These are phyloP conservation scores for Atethmia centrago DNA, from an alignment of 2,888 invertebrate species.

Conservation along the genomic window DNA sequence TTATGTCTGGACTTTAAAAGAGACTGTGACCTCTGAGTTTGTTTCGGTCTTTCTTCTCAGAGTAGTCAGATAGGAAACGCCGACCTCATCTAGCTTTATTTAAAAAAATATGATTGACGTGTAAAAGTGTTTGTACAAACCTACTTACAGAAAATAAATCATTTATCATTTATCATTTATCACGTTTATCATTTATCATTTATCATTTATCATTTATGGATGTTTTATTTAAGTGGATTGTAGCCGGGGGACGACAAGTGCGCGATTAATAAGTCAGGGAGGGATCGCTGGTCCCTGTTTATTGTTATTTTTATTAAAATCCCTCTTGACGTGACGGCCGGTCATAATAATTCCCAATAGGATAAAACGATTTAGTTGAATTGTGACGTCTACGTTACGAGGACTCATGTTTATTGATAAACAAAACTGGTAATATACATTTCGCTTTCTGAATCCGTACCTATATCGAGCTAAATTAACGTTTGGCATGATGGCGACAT, in stretches of 20 bases:
- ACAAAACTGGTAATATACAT: background rate
- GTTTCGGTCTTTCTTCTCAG: no score
- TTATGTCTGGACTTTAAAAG: no score
- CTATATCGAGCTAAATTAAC: background rate
- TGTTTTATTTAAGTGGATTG: conserved; percentile 24
- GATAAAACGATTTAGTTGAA: conserved; percentile 13
- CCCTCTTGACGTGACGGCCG: background rate
- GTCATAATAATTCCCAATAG: background rate
- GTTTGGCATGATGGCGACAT: background rate
- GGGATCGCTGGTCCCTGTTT: conserved; percentile 9
- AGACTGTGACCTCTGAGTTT: no score
- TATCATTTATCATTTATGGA: no score
- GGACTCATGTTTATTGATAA: background rate
- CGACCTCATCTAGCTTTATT: no score
- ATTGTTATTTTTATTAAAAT: conserved; percentile 37
- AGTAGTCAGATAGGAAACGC: no score
- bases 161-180: no score
- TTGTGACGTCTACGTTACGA: background rate
- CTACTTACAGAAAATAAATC: no score
- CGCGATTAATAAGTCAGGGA: conserved; percentile 39
- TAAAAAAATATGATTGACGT: no score
- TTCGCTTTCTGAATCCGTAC: background rate
- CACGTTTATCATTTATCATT: no score
- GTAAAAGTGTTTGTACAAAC: no score
- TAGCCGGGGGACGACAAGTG: conserved; percentile 25